Percentiles rank a stretch among this genome's conserved stretches.
Evolutionary conservation across 2,113 vertebrate genomes (phyloP).

Genomic region (Mobula birostris): DNA sequence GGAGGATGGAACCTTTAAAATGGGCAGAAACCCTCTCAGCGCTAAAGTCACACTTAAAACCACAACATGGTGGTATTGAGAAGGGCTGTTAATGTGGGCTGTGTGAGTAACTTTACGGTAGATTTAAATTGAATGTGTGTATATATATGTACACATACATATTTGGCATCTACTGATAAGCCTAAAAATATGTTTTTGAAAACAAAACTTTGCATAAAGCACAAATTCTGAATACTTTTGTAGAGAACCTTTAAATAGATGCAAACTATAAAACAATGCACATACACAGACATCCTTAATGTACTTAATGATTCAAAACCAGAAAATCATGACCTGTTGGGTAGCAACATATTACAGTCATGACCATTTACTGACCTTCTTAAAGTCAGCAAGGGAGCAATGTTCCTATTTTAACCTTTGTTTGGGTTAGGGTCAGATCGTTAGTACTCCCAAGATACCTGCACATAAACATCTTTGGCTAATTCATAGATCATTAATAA

Average conservation of each 20-base stretch:
- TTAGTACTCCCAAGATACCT: conserved; percentile 6
- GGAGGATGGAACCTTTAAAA: too few species aligned
- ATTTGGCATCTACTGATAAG: background rate
- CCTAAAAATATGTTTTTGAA: background rate
- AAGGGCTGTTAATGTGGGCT: too few species aligned
- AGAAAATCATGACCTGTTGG: background rate
- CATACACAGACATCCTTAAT: too few species aligned
- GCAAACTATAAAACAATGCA: too few species aligned
- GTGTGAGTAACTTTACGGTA: too few species aligned
- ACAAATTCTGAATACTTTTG: background rate
- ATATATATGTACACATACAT: background rate
- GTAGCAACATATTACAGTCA: background rate
- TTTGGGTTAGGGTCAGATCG: background rate
- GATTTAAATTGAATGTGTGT: background rate
- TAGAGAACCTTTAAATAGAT: background rate
- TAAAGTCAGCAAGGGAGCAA: background rate
- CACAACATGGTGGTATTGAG: too few species aligned
- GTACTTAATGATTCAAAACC: background rate
- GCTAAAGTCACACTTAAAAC: too few species aligned
- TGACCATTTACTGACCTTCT: background rate
- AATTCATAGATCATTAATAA: background rate
- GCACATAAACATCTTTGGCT: background rate
- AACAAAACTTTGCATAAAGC: background rate
- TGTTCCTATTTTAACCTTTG: background rate
- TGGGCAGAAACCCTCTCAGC: too few species aligned